These are phyloP conservation scores for Sitta europaea DNA, from an alignment of 2,113 vertebrate genomes.

Conservation along the genomic window DNA sequence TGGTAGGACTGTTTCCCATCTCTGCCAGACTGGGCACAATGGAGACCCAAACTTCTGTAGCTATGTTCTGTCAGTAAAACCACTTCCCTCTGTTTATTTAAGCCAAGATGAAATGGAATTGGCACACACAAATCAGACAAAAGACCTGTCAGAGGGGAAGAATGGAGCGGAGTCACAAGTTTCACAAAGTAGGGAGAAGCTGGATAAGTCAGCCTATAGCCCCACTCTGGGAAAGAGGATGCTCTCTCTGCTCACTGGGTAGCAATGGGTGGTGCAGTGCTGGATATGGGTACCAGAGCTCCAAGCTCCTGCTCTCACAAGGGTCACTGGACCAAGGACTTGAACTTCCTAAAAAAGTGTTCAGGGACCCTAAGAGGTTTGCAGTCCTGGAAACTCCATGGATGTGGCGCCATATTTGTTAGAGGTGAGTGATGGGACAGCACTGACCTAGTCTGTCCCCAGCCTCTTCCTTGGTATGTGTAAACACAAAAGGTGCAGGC, in stretches of 20 bases:
- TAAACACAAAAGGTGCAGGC: neutral
- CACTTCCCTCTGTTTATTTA: neutral
- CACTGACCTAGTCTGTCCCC: neutral
- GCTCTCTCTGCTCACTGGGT: neutral
- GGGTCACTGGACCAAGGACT: neutral
- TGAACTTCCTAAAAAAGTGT: neutral
- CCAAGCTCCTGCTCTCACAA: neutral
- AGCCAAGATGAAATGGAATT: neutral
- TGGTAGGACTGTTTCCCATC: neutral
- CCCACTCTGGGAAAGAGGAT: neutral
- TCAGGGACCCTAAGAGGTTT: neutral
- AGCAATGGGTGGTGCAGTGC: neutral
- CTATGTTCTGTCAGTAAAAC: neutral
- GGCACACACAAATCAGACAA: neutral
- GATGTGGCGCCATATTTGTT: neutral
- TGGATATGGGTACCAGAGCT: neutral
- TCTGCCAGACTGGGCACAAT: rapidly evolving
- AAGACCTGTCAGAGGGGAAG: neutral
- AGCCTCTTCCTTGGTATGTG: neutral
- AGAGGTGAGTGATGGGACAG: neutral
- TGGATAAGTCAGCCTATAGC: neutral
- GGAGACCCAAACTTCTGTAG: neutral
- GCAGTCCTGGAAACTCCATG: neutral
- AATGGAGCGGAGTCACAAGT: neutral
- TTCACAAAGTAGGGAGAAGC: neutral